A percentile compares a stretch with the other conserved stretches of the same genome.
Conservation (phyloP, 2,797 vertebrate genomes). For the Odontamblyopus lacepedii region DNA sequence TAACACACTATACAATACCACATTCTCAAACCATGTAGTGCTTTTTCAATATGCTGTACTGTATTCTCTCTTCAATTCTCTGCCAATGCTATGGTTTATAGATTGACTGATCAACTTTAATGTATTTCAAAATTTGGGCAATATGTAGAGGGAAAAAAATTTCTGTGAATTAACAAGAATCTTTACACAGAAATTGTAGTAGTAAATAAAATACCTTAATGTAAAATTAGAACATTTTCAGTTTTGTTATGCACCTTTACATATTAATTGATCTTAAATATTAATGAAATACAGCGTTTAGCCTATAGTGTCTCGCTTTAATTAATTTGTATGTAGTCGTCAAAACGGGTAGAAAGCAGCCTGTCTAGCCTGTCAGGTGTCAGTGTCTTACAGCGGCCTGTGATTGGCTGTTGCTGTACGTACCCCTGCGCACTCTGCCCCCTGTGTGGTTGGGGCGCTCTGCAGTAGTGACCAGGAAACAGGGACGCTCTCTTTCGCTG, state of each 20-base stretch:
- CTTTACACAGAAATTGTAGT: too few relatives aligned
- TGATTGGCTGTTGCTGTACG: slow-evolving; percentile 87
- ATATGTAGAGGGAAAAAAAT: not conserved
- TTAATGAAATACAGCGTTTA: not conserved
- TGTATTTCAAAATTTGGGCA: not conserved
- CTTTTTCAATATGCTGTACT: not conserved
- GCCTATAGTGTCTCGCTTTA: slow-evolving; percentile 8
- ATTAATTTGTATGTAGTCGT: slow-evolving; percentile 33
- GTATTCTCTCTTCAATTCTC: not conserved
- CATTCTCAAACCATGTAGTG: not conserved
- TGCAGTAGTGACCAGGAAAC: slow-evolving; percentile 98
- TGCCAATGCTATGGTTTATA: not conserved
- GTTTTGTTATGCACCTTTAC: not conserved
- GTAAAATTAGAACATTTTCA: not conserved
- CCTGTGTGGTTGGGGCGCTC: slow-evolving; percentile 95
- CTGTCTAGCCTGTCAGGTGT: slow-evolving; percentile 65
- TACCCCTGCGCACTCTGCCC: slow-evolving; percentile 99
- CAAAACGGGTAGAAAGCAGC: slow-evolving; percentile 33
- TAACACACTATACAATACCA: not conserved
- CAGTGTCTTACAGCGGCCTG: slow-evolving; percentile 72
- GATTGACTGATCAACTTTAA: not conserved
- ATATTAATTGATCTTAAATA: not conserved
- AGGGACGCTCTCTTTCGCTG: slow-evolving; percentile 95
- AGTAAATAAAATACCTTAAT: not conserved
- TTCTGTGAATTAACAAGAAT: not conserved